These are phyloP conservation scores for Synergus itoensis DNA, from an alignment of 2,888 invertebrate genomes.

Conservation along the genomic window DNA sequence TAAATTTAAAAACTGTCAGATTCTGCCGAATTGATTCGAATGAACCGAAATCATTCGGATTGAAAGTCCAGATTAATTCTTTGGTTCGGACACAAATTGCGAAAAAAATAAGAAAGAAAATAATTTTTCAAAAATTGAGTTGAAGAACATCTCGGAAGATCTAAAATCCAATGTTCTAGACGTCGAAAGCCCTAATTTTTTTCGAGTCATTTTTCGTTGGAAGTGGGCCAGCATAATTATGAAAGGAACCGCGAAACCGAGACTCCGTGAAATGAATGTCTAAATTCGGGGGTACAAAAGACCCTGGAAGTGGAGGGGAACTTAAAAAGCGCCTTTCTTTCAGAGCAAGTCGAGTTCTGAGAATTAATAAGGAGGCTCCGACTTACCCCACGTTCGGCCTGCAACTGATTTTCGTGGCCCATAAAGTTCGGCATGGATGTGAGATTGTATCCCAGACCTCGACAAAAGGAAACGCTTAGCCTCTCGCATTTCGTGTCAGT, in stretches of 20 bases:
- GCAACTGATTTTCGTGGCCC: slow-evolving; percentile 89
- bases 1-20: neutral
- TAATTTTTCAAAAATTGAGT: too few relatives aligned
- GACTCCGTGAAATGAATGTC: slow-evolving; percentile 41
- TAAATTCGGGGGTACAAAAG: slow-evolving; percentile 24
- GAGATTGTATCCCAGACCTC: slow-evolving; percentile 91
- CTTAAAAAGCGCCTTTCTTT: slow-evolving; percentile 41
- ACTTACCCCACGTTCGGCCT: slow-evolving; percentile 89
- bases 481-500: slow-evolving; percentile 84
- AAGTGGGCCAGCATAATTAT: slow-evolving; percentile 21
- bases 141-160: neutral
- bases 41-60: neutral
- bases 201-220: slow-evolving; percentile 10
- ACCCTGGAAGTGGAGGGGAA: neutral
- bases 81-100: too few relatives aligned
- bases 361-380: slow-evolving; percentile 39
- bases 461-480: slow-evolving; percentile 88
- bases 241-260: slow-evolving; percentile 12
- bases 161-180: neutral
- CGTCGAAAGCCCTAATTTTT: neutral
- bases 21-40: too few relatives aligned
- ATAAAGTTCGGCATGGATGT: slow-evolving; percentile 93
- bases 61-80: too few relatives aligned
- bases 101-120: too few relatives aligned
- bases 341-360: slow-evolving; percentile 36